Conservation (phyloP, 2,888 invertebrate species). For the Chymomyza amoena region DNA sequence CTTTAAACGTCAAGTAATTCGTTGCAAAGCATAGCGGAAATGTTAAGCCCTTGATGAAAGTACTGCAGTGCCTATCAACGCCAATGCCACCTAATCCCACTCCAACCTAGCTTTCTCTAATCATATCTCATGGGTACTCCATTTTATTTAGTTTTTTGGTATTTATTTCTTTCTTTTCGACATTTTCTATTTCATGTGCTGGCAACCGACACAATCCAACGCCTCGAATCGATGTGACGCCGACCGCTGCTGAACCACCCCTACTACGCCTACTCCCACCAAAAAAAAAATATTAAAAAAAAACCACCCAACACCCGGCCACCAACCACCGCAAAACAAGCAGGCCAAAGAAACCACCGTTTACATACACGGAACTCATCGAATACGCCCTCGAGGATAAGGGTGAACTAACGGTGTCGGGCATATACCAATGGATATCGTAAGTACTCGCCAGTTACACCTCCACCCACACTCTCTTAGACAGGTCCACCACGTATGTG, state of each 20-base stretch:
- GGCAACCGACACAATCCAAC: constrained; percentile 10
- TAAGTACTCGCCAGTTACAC: constrained; percentile 81
- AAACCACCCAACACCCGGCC: constrained; percentile 14
- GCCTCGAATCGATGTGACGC: constrained; percentile 53
- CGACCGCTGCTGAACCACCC: constrained; percentile 26
- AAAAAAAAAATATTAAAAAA: too few species aligned
- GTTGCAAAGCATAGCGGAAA: not conserved
- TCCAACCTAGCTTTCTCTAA: not conserved
- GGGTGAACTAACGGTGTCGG: constrained; percentile 92
- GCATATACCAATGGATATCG: constrained; percentile 96
- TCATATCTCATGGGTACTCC: not conserved
- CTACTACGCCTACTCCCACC: not conserved
- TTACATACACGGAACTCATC: constrained; percentile 94
- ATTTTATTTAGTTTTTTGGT: not conserved
- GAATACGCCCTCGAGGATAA: constrained; percentile 91
- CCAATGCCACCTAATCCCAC: not conserved
- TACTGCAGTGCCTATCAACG: not conserved
- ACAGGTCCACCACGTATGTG: not conserved
- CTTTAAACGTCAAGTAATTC: not conserved
- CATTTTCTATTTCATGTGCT: constrained; percentile 16
- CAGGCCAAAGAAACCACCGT: constrained; percentile 89
- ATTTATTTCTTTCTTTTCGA: constrained; percentile 8
- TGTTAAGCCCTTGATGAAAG: not conserved
- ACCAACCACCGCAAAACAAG: constrained; percentile 69
- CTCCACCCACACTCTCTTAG: not conserved